Conservation (phyloP, 2,888 invertebrate genomes). For the Tineola bisselliella region DNA sequence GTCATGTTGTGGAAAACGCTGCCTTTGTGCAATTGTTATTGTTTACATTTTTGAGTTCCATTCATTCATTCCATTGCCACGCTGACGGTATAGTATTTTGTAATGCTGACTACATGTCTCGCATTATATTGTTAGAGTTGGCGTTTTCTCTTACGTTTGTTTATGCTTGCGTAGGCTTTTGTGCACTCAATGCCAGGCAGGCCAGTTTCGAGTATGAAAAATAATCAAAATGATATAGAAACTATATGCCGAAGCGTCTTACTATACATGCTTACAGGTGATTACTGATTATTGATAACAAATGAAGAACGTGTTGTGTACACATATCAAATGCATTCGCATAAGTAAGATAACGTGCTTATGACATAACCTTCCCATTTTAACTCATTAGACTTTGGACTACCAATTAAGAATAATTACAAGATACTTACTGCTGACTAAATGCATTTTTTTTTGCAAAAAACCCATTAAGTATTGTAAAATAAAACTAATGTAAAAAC, state of each 20-base stretch:
- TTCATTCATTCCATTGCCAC: not conserved
- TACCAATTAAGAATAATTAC: not conserved
- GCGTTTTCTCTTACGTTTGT: no score
- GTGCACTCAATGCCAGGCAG: no score
- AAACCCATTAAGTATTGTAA: not conserved
- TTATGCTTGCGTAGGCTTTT: no score
- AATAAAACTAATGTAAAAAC: not conserved
- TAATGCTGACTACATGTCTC: not conserved
- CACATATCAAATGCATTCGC: no score
- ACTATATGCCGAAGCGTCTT: no score
- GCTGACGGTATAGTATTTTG: not conserved
- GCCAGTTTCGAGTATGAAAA: no score
- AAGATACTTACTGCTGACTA: not conserved
- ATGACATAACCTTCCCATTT: no score
- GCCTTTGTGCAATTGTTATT: constrained; percentile 7
- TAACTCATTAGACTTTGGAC: not conserved
- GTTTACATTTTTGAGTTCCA: not conserved
- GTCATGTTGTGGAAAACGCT: not conserved
- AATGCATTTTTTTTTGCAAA: not conserved
- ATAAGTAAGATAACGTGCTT: no score
- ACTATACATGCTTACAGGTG: no score
- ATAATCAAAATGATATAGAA: no score
- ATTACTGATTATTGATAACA: no score
- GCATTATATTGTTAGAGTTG: not conserved
- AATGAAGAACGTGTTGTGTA: no score